Evolutionary conservation across 2,888 invertebrate species (phyloP).

Genomic region (Nezara viridula): DNA sequence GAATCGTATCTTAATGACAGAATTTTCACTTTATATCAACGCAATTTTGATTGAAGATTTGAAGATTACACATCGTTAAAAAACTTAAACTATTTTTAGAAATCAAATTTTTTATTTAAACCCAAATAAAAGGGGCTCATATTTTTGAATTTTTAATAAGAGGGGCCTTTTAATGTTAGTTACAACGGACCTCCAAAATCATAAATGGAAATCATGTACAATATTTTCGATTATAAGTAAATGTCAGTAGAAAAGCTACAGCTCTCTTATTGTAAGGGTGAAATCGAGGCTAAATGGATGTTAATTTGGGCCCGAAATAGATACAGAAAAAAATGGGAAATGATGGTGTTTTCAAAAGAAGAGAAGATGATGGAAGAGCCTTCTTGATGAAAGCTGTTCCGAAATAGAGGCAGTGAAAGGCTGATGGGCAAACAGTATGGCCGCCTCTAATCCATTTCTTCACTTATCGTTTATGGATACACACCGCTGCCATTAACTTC

Average conservation of each 20-base stretch:
- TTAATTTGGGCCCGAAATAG: neutral
- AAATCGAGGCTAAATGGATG: neutral
- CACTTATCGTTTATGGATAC: constrained; percentile 3
- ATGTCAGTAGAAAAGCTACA: neutral
- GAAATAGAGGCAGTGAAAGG: neutral
- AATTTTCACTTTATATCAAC: too few species aligned
- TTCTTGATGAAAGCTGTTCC: neutral
- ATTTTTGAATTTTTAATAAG: too few species aligned
- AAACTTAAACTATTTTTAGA: too few species aligned
- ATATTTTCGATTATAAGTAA: neutral
- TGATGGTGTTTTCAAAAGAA: neutral
- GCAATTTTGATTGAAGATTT: too few species aligned
- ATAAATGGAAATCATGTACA: neutral
- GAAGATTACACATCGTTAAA: too few species aligned
- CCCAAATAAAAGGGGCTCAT: too few species aligned
- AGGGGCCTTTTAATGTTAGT: too few species aligned
- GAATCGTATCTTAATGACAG: too few species aligned
- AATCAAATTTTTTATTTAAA: too few species aligned
- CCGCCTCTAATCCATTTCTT: neutral
- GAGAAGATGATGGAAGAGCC: neutral
- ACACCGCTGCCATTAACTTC: neutral
- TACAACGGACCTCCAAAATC: too few species aligned
- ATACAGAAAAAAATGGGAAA: neutral
- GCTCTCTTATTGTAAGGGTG: neutral
- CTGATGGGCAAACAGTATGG: neutral